Conservation (phyloP, 2,113 vertebrate genomes). For the Opisthocomus hoazin region DNA sequence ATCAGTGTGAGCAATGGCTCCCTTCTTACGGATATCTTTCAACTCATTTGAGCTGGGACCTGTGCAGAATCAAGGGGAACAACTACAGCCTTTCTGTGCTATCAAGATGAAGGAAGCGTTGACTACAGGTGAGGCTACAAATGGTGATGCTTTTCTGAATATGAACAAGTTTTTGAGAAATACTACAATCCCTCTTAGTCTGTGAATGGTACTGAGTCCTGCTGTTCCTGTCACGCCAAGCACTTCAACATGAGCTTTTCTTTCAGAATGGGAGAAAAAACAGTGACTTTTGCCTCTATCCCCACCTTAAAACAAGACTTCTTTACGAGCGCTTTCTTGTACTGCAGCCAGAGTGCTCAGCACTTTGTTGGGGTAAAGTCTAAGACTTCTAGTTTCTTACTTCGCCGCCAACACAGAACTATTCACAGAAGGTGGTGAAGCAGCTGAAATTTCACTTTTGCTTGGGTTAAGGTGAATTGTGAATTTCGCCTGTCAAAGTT, state of each 20-base stretch:
- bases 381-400: background rate
- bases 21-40: slow-evolving; percentile 93
- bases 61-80: slow-evolving; percentile 68
- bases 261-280: background rate
- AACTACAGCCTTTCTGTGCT: slow-evolving; percentile 83
- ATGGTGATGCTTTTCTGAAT: background rate
- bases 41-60: slow-evolving; percentile 89
- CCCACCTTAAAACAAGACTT: background rate
- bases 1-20: slow-evolving; percentile 79
- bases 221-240: background rate
- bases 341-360: background rate
- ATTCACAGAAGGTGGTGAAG: background rate
- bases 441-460: background rate
- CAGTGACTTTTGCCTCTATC: background rate
- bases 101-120: slow-evolving; percentile 96
- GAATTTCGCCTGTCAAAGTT: background rate
- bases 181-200: background rate
- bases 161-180: background rate
- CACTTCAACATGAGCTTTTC: background rate
- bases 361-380: background rate
- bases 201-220: background rate
- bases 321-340: background rate
- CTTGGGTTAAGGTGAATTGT: background rate
- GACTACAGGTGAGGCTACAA: slow-evolving; percentile 81
- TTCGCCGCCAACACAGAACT: background rate